Conservation (phyloP, 1,140 invertebrate species). For the Pogonognathellus flavescens region DNA sequence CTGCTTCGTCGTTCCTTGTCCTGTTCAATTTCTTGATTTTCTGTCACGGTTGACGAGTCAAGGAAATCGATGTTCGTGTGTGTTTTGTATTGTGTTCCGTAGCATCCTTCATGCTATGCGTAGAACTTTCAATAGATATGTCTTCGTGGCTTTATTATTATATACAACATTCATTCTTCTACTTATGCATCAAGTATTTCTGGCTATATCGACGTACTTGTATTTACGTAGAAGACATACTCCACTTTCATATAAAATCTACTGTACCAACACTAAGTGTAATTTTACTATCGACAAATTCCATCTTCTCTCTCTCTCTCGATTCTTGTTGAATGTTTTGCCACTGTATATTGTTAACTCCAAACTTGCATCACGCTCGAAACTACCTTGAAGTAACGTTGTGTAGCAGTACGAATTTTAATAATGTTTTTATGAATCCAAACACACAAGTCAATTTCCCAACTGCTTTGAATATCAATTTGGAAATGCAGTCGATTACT, state of each 20-base stretch:
- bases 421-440: too few relatives aligned
- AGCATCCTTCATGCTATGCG: background rate
- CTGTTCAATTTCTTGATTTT: constrained; percentile 49
- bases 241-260: background rate
- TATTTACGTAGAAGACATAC: background rate
- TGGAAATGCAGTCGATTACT: background rate
- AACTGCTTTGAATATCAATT: background rate
- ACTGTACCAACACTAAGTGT: background rate
- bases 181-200: background rate
- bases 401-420: too few relatives aligned
- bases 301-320: background rate
- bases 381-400: too few relatives aligned
- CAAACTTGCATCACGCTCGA: too few relatives aligned
- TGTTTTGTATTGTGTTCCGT: background rate
- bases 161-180: background rate
- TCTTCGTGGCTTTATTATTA: background rate
- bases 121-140: background rate
- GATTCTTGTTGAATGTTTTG: too few relatives aligned
- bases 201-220: background rate
- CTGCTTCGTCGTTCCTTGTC: background rate
- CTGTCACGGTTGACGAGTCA: constrained; percentile 15
- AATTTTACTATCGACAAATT: background rate
- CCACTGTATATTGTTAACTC: too few relatives aligned
- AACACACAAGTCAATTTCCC: background rate
- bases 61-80: constrained; percentile 38